Evolutionary conservation across 2,888 invertebrate genomes (phyloP).

Genomic region (Dasypogon diadema): DNA sequence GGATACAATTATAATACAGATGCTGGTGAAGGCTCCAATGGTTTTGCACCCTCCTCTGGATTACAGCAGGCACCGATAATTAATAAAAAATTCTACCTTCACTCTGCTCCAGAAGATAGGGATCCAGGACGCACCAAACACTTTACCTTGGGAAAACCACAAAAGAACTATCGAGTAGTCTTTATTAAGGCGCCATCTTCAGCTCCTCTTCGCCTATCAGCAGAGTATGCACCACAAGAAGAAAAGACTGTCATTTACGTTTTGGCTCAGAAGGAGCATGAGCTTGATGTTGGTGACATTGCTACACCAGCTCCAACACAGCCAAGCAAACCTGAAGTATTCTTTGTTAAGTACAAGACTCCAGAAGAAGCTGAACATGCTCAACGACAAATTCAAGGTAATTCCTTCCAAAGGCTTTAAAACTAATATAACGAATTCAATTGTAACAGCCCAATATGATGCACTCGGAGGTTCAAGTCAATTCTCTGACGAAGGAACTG

Average conservation of each 20-base stretch:
- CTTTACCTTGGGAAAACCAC: conserved; percentile 64
- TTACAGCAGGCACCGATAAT: conserved; percentile 55
- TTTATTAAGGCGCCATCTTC: conserved; percentile 66
- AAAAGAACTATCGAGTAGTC: conserved; percentile 66
- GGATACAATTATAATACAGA: not conserved
- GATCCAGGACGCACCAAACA: conserved; percentile 61
- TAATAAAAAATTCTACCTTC: conserved; percentile 68
- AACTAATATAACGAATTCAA: no score
- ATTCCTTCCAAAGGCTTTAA: conserved; percentile 57
- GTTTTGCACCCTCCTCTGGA: no score
- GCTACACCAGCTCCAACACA: conserved; percentile 61
- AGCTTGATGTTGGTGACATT: conserved; percentile 62
- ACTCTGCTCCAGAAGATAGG: conserved; percentile 67
- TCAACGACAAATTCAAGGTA: conserved; percentile 65
- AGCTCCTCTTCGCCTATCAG: conserved; percentile 58
- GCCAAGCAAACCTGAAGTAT: conserved; percentile 65
- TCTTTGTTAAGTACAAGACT: conserved; percentile 67
- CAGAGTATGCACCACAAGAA: conserved; percentile 65
- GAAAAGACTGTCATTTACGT: conserved; percentile 68
- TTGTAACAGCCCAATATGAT: conserved; percentile 16
- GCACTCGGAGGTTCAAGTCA: conserved; percentile 28
- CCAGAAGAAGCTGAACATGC: conserved; percentile 65
- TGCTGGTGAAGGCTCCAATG: not conserved
- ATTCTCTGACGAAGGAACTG: conserved; percentile 35
- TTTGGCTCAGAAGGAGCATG: conserved; percentile 64